Evolutionary conservation across 2,888 invertebrate species (phyloP).

Genomic region (Sphecodes monilicornis): DNA sequence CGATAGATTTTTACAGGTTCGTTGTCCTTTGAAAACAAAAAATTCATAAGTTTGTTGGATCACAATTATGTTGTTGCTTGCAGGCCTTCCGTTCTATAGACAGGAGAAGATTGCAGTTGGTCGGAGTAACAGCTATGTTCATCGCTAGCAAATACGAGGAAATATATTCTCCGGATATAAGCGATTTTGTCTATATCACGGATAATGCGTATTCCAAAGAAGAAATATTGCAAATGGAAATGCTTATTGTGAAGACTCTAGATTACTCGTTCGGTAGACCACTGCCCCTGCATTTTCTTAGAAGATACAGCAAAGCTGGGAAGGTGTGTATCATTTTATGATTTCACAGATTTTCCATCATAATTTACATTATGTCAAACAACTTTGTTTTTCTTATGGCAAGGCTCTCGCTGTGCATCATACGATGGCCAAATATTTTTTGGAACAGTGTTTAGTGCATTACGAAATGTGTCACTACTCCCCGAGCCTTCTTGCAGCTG

Average conservation of each 20-base stretch:
- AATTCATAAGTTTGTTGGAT: no score
- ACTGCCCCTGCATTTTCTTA: slow-evolving; percentile 94
- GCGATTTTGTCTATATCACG: slow-evolving; percentile 96
- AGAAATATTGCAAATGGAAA: slow-evolving; percentile 94
- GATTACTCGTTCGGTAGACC: slow-evolving; percentile 94
- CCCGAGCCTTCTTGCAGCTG: slow-evolving; percentile 94
- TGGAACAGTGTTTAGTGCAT: slow-evolving; percentile 93
- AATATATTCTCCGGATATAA: slow-evolving; percentile 93
- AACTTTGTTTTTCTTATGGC: slow-evolving; percentile 6
- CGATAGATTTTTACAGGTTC: slow-evolving; percentile 94
- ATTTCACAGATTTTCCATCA: background rate
- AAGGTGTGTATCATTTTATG: slow-evolving; percentile 75
- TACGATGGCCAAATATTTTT: slow-evolving; percentile 94
- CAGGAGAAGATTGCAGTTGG: slow-evolving; percentile 92
- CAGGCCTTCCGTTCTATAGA: slow-evolving; percentile 88
- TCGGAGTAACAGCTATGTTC: slow-evolving; percentile 95
- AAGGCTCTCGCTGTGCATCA: slow-evolving; percentile 90
- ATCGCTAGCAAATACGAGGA: slow-evolving; percentile 98
- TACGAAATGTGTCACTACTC: slow-evolving; percentile 91
- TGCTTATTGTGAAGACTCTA: slow-evolving; percentile 90
- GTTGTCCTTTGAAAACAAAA: slow-evolving; percentile 1
- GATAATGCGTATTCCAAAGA: slow-evolving; percentile 93
- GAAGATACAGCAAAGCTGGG: slow-evolving; percentile 89
- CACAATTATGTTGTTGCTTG: slow-evolving; percentile 72
- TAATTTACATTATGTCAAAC: background rate